Conservation (phyloP, 1,140 invertebrate genomes). For the Pseudomyrmex gracilis region DNA sequence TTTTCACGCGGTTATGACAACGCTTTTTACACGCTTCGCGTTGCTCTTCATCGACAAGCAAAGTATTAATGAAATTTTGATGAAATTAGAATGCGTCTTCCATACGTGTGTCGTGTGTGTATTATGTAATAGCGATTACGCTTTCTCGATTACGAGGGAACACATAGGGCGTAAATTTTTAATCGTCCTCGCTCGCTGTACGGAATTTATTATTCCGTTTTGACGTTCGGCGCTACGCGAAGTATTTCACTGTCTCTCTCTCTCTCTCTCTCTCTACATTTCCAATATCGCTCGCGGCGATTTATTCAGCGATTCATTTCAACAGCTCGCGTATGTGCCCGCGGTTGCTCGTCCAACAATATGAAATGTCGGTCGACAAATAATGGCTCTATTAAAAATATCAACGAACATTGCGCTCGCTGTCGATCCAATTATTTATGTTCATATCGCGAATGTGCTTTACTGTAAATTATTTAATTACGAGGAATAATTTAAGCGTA, state of each 20-base stretch:
- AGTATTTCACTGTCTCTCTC: slow-evolving; percentile 9
- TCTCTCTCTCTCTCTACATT: background rate
- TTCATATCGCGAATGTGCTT: background rate
- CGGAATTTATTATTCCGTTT: slow-evolving; percentile 46
- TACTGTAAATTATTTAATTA: slow-evolving; percentile 48
- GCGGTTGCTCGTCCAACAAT: slow-evolving; percentile 14
- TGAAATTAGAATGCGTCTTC: background rate
- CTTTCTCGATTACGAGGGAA: slow-evolving; percentile 27
- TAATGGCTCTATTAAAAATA: slow-evolving; percentile 20
- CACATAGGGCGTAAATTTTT: slow-evolving; percentile 28
- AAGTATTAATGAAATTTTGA: slow-evolving; percentile 19
- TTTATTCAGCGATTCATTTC: slow-evolving; percentile 38
- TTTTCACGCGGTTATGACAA: too few species aligned
- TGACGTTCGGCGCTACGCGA: slow-evolving; percentile 1
- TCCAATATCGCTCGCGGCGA: slow-evolving; percentile 14
- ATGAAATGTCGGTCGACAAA: background rate
- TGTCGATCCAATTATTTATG: slow-evolving; percentile 22
- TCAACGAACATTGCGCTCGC: background rate
- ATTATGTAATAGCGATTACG: slow-evolving; percentile 4
- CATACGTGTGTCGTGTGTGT: background rate
- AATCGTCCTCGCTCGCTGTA: slow-evolving; percentile 4
- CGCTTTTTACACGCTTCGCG: too few species aligned
- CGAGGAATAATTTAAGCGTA: slow-evolving; percentile 9
- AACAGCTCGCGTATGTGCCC: background rate
- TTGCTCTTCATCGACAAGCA: background rate